phyloP scores from a whole-genome alignment of 2,888 invertebrate genomes.

The Uropetala carovei region DNA sequence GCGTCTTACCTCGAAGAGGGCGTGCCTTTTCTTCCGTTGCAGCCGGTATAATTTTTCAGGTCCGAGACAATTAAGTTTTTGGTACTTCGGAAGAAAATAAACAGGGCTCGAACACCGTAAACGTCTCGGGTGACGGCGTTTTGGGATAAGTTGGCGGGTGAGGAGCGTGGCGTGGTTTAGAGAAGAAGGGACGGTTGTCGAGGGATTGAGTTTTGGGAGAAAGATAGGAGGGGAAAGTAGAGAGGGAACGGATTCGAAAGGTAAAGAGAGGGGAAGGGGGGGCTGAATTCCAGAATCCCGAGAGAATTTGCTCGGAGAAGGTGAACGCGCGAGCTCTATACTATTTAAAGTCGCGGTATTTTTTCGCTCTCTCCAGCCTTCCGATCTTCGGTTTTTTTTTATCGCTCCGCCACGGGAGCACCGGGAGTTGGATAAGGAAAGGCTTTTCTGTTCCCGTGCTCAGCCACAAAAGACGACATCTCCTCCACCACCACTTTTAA shows the following conservation, averaged over 20 bases:
- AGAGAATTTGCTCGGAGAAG: conserved; percentile 32
- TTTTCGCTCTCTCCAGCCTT: background rate
- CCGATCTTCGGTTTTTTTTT: background rate
- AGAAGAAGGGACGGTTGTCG: background rate
- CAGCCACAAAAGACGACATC: background rate
- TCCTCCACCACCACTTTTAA: conserved; percentile 21
- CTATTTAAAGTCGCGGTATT: conserved; percentile 42
- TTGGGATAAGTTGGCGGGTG: background rate
- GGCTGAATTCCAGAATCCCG: conserved; percentile 31
- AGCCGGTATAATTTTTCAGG: conserved; percentile 43
- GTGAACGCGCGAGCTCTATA: conserved; percentile 43
- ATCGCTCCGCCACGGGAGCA: background rate
- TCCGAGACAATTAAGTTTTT: conserved; percentile 51
- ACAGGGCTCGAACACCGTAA: conserved; percentile 39
- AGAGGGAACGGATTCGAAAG: background rate
- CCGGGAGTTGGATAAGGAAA: background rate
- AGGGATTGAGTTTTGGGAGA: background rate
- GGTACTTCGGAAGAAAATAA: conserved; percentile 46
- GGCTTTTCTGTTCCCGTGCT: conserved; percentile 31
- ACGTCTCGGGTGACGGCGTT: conserved; percentile 58
- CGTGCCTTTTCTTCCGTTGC: background rate
- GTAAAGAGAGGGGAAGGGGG: background rate
- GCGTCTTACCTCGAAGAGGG: background rate
- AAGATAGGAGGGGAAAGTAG: background rate
- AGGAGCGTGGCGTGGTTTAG: background rate